Evolutionary conservation across 2,797 vertebrate genomes (phyloP), one percentile per base, ranked within the genome.

Genomic region (Nyctalus aviator): DNA sequence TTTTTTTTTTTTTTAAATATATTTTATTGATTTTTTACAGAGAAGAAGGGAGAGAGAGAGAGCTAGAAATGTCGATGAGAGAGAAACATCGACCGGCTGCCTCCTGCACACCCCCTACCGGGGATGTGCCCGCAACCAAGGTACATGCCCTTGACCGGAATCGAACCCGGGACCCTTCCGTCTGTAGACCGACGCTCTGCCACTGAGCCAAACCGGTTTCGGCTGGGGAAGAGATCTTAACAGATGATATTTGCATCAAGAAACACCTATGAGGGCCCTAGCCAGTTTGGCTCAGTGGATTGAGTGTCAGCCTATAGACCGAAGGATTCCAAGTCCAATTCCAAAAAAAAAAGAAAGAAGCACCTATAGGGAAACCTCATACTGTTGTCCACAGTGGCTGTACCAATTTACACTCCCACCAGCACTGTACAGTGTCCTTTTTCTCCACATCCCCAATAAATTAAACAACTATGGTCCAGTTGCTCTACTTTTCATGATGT

Each of bases 401-500:
- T 35, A 35, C 75, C 50, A 53, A 3, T 32, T 53, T 77, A 35
- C n/a, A 53, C 21, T 23, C 48, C 48, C 48, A 77, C 50, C 75
- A 77, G 75, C 48, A 77, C 50, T 77, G 50, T 77, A 25, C 75
- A 78, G 75, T 23, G 7, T 35, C 20, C 21, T 78, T 55, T 55
- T 25, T 78, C 75, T 78, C 32, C 75, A 55, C 1, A 25, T 71
- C n/a, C 48, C 48, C 48, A 35, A 35, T 23, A 77, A 53, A 35
- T 53, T 53, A 77, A 14, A 20, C 17, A 77, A 32, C 75, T 71
- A 37, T 81, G 37, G 3, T 88, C 73, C 81, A 21, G 12, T 12
- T 37, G 25, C 32, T 92, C 88, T 9, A 30, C 41, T 93, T 92
- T 87, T 88, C n/a, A 62, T 55, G 32, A 41, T 85, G 37, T 77